phyloP scores from a whole-genome alignment of 1,140 invertebrate genomes.

The Solen grandis region DNA sequence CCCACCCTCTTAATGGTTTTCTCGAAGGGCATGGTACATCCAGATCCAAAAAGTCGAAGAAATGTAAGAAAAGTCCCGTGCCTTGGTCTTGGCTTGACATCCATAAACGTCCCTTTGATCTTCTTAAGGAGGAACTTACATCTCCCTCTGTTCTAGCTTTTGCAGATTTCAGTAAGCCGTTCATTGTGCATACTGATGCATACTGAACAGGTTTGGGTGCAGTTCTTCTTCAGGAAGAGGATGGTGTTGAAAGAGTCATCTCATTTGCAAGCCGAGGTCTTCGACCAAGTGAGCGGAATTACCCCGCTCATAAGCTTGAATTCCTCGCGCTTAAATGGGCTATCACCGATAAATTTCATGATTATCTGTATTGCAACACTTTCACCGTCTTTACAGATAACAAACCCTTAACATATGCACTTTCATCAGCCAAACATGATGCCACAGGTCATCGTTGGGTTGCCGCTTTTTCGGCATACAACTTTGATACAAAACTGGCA shows the following conservation, averaged over 20 bases:
- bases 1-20: no score
- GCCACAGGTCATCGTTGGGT: constrained; percentile 47
- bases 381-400: constrained; percentile 45
- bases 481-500: constrained; percentile 31
- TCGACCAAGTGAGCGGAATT: constrained; percentile 20
- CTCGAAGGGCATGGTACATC: no score
- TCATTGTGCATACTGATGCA: constrained; percentile 48
- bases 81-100: no score
- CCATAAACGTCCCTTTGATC: no score
- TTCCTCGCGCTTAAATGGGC: constrained; percentile 48
- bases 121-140: no score
- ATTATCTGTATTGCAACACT: constrained; percentile 54
- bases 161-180: constrained; percentile 45
- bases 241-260: background rate
- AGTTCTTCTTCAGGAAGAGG: constrained; percentile 52
- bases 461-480: constrained; percentile 22
- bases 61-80: no score
- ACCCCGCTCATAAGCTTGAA: constrained; percentile 42
- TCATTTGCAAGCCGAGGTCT: constrained; percentile 41
- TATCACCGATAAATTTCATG: constrained; percentile 56
- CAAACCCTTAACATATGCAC: constrained; percentile 33
- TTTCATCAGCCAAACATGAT: constrained; percentile 40
- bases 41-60: no score
- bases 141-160: constrained; percentile 48
- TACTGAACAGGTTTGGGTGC: constrained; percentile 64